Evolutionary conservation across 2,888 invertebrate species (phyloP).

Genomic region (Nomada fabriciana): DNA sequence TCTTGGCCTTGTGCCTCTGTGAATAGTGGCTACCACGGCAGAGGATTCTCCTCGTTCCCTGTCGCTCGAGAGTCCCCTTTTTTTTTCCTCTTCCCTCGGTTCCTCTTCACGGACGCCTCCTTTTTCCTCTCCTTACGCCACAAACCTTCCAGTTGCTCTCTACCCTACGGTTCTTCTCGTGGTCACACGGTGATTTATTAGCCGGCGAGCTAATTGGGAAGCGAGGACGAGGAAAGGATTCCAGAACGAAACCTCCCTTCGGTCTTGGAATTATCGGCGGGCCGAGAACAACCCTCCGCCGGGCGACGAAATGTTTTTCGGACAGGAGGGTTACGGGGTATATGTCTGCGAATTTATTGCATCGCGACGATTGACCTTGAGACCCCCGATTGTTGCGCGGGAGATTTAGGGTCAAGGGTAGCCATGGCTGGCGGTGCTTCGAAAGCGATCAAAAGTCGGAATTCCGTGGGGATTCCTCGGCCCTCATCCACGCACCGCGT

Average conservation of each 20-base stretch:
- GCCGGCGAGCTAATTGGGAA: constrained; percentile 72
- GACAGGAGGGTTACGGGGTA: constrained; percentile 5
- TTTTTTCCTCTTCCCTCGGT: constrained; percentile 20
- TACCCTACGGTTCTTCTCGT: constrained; percentile 52
- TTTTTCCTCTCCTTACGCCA: constrained; percentile 17
- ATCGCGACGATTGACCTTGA: constrained; percentile 50
- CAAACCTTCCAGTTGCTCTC: background rate
- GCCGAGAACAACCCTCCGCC: constrained; percentile 47
- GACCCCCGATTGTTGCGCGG: background rate
- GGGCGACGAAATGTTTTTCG: constrained; percentile 3
- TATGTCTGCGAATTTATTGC: constrained; percentile 59
- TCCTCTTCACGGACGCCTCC: constrained; percentile 30
- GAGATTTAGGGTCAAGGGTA: constrained; percentile 54
- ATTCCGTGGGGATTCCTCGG: constrained; percentile 31
- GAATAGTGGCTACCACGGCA: constrained; percentile 59
- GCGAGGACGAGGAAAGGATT: constrained; percentile 68
- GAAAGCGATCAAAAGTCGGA: constrained; percentile 43
- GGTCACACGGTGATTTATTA: constrained; percentile 71
- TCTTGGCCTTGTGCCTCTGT: constrained; percentile 76
- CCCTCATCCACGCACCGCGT: background rate
- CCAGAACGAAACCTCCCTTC: constrained; percentile 70
- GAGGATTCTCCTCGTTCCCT: constrained; percentile 57
- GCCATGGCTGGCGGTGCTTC: constrained; percentile 20
- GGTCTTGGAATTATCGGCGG: constrained; percentile 55
- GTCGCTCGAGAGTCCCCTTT: constrained; percentile 53